A percentile compares a stretch with the other conserved stretches of the same genome.
These are phyloP conservation scores for Piaya cayana DNA, from an alignment of 2,113 vertebrate genomes.

Conservation along the genomic window DNA sequence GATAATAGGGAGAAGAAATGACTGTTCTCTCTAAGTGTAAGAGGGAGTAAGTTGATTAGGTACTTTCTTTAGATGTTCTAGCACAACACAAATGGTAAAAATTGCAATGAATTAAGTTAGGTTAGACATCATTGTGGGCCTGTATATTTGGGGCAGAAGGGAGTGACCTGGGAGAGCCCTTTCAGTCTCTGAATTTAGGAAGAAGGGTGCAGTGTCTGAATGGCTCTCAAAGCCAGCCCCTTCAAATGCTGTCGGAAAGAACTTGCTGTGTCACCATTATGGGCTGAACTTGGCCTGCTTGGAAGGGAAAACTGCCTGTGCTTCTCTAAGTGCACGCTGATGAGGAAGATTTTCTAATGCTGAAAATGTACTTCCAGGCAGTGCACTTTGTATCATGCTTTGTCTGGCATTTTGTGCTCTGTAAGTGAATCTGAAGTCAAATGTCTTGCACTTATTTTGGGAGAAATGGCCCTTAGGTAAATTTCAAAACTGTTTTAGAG, in stretches of 20 bases:
- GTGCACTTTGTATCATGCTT: neutral
- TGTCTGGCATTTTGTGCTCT: neutral
- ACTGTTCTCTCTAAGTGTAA: too few relatives aligned
- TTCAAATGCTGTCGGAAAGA: neutral
- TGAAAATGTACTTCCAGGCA: rapidly evolving
- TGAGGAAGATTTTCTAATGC: neutral
- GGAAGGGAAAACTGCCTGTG: neutral
- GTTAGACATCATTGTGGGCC: neutral
- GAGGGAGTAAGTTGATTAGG: too few relatives aligned
- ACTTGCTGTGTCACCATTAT: rapidly evolving
- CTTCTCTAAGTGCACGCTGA: neutral
- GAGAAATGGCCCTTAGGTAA: neutral
- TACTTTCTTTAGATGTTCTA: neutral
- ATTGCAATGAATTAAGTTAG: neutral
- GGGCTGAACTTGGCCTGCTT: neutral
- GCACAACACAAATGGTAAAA: neutral
- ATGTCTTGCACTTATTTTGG: neutral
- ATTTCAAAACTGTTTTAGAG: neutral
- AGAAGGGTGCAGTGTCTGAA: neutral
- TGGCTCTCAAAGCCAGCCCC: neutral
- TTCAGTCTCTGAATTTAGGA: neutral
- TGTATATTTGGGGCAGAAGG: neutral
- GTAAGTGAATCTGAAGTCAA: neutral
- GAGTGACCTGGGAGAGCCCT: neutral
- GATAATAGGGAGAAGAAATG: too few relatives aligned